Evolutionary conservation across 2,797 vertebrate species (phyloP).

Genomic region (Neopelma chrysocephalum): DNA sequence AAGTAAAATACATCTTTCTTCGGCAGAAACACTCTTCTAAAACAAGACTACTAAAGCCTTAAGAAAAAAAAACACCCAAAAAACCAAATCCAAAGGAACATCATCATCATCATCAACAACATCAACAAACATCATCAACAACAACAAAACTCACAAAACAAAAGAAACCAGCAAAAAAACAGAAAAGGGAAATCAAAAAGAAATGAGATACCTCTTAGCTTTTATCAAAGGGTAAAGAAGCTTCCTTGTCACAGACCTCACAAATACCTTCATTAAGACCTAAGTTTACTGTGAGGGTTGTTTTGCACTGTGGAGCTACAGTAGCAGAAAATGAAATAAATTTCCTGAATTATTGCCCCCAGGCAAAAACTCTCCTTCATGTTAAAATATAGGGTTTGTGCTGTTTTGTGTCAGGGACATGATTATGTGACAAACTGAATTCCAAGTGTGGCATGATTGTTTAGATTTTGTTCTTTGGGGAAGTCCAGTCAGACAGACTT

Average conservation of each 20-base stretch:
- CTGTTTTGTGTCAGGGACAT: neutral
- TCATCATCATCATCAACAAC: neutral
- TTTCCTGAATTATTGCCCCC: neutral
- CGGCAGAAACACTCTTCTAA: neutral
- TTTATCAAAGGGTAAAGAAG: neutral
- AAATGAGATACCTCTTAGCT: neutral
- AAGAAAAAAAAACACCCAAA: neutral
- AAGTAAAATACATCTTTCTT: neutral
- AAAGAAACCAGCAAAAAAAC: neutral
- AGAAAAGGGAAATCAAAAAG: neutral
- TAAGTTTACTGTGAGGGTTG: neutral
- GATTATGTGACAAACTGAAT: neutral
- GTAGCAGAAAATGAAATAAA: neutral
- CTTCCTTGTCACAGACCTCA: neutral
- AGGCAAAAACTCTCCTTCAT: neutral
- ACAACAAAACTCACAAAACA: neutral
- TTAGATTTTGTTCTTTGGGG: neutral
- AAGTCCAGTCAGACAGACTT: neutral
- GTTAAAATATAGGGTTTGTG: neutral
- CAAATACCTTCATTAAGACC: neutral
- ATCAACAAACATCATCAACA: too few species aligned
- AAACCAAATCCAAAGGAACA: neutral
- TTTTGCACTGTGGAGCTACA: neutral
- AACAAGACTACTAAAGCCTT: neutral
- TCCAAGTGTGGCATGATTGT: neutral